Evolutionary conservation across 30 jellyfish, hydroid and myxozoan species (phyloP).

Genomic region (Chrysaora quinquecirrha): DNA sequence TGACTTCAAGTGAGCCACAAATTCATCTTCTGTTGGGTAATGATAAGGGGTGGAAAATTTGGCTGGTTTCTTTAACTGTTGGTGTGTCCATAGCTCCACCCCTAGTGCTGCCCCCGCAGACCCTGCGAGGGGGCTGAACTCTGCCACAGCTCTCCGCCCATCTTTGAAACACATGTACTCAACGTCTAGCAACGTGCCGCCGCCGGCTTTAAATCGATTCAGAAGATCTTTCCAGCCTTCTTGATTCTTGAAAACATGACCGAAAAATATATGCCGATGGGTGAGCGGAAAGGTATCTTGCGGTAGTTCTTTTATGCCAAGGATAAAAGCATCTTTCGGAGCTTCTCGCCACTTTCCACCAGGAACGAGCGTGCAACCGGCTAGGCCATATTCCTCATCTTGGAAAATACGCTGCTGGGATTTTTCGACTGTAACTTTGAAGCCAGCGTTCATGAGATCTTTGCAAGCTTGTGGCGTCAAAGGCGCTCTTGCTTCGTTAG

Average conservation of each 20-base stretch:
- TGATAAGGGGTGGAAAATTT: conserved; percentile 36
- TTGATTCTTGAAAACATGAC: conserved; percentile 71
- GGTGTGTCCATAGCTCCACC: conserved; percentile 63
- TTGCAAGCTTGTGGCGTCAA: conserved; percentile 75
- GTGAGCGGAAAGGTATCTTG: conserved; percentile 52
- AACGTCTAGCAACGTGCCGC: conserved; percentile 73
- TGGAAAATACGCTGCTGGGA: conserved; percentile 58
- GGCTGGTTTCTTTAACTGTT: conserved; percentile 10
- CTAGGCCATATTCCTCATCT: conserved; percentile 63
- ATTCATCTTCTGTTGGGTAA: conserved; percentile 44
- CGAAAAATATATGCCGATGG: conserved; percentile 64
- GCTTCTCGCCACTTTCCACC: conserved; percentile 68
- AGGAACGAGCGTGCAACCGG: conserved; percentile 46
- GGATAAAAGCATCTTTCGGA: conserved; percentile 59
- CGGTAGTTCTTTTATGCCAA: conserved; percentile 72
- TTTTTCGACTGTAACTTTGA: conserved; percentile 62
- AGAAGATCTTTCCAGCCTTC: conserved; percentile 75
- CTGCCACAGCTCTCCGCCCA: conserved; percentile 87
- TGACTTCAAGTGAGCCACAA: conserved; percentile 41
- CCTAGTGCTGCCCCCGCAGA: conserved; percentile 80
- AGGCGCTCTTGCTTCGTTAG: conserved; percentile 70
- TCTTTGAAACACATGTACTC: conserved; percentile 65
- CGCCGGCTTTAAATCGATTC: conserved; percentile 72
- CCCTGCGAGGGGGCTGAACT: conserved; percentile 75
- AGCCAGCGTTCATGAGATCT: conserved; percentile 55